Evolutionary conservation across 2,888 invertebrate genomes (phyloP).

Genomic region (Cataglyphis livida): DNA sequence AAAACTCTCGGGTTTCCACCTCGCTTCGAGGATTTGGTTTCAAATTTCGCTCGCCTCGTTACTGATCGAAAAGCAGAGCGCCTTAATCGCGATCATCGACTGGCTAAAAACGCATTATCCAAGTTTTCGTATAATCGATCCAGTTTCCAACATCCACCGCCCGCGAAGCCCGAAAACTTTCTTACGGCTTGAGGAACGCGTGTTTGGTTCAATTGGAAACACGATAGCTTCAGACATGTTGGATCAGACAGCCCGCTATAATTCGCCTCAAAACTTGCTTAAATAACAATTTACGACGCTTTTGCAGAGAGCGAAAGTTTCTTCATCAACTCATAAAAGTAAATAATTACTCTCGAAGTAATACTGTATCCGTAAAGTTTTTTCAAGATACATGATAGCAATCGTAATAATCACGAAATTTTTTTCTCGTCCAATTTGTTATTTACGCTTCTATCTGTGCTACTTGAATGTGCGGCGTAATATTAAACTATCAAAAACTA

Average conservation of each 20-base stretch:
- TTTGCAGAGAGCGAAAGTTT: conserved; percentile 39
- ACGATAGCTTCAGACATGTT: conserved; percentile 48
- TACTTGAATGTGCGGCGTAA: neutral
- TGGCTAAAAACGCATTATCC: conserved; percentile 56
- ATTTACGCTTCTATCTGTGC: neutral
- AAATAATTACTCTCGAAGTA: conserved; percentile 43
- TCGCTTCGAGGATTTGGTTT: conserved; percentile 42
- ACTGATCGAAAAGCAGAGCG: conserved; percentile 47
- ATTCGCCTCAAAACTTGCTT: conserved; percentile 42
- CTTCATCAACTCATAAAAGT: conserved; percentile 53
- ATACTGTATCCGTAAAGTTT: conserved; percentile 9
- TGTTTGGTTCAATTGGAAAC: conserved; percentile 52
- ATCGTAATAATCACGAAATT: neutral
- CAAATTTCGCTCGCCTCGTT: conserved; percentile 58
- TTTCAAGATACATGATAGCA: neutral
- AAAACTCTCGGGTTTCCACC: conserved; percentile 54
- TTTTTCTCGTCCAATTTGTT: neutral
- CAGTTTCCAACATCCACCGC: conserved; percentile 47
- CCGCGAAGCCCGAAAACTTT: conserved; percentile 50
- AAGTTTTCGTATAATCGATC: conserved; percentile 54
- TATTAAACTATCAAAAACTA: neutral
- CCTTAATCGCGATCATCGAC: conserved; percentile 44
- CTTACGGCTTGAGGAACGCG: conserved; percentile 41
- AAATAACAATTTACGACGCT: conserved; percentile 53
- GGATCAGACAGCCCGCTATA: conserved; percentile 52